Evolutionary conservation across 2,888 invertebrate species (phyloP), one percentile per base, ranked within the genome.

Genomic region (Diaprepes abbreviatus): DNA sequence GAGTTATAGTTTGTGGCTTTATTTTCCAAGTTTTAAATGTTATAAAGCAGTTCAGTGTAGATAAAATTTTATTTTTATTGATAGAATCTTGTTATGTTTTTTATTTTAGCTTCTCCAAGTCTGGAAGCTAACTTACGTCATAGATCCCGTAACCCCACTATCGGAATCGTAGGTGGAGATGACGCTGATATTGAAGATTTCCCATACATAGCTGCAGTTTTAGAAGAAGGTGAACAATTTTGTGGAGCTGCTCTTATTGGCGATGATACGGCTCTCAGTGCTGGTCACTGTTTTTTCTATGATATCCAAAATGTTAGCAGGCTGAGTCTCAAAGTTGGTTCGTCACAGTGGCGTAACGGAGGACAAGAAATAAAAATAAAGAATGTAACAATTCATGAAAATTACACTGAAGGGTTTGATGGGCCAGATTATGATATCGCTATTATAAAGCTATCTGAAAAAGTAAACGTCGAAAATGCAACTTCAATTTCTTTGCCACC

Each of bases 201-300:
- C 0, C 68, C 68, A 0, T 87, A 87, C 85, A 87, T 87, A 75
- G 83, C 85, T 24, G 87, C 87, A 0, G 76, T 88, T 2, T 74
- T 86, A 2, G 85, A 85, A 76, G 83, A 83, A 74, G 83, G 83
- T 0, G 83, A 82, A 66, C 86, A 86, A 5, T 85, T 86, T 71
- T 88, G 87, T 55, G 87, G 87, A 0, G 87, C 84, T 0, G 85
- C 86, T 0, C 83, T 87, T 10, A 73, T 87, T 78, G 85, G 85
- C 0, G 82, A 83, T 9, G 73, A 81, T 1, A 86, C 85, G 84
- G 77, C 86, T 19, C 74, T 87, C 17, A 87, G 87, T 0, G 87
- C 87, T 2, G 87, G 86, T 0, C 87, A 87, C 69, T 87, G 87
- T 64, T 3, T 24, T 24, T 24, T 5, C 3, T 4, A 5, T 24